phyloP scores from a whole-genome alignment of 2,888 invertebrate genomes.

The Noctua fimbriata region DNA sequence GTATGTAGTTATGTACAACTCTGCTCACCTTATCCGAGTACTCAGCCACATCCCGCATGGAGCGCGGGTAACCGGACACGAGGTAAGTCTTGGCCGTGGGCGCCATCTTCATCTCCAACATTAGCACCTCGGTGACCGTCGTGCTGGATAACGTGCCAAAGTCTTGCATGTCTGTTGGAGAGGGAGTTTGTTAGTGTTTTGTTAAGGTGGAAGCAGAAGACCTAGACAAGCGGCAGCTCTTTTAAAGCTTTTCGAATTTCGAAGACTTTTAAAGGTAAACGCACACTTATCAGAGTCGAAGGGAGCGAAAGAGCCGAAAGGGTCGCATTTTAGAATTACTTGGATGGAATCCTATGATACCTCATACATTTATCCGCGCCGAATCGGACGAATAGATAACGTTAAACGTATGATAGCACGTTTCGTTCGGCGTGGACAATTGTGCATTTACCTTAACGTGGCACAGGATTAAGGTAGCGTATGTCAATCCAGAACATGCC shows the following conservation, averaged over 20 bases:
- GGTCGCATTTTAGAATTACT: not conserved
- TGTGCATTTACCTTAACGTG: not conserved
- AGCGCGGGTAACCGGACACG: conserved; percentile 97
- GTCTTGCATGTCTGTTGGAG: conserved; percentile 94
- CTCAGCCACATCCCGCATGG: conserved; percentile 97
- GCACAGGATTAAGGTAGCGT: not conserved
- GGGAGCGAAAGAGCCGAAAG: not conserved
- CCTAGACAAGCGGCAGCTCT: not conserved
- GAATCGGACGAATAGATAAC: too few relatives aligned
- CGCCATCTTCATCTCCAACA: conserved; percentile 98
- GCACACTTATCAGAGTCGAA: not conserved
- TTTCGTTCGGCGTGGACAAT: too few relatives aligned
- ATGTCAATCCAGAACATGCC: not conserved
- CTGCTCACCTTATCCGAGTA: conserved; percentile 95
- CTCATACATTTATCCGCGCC: too few relatives aligned
- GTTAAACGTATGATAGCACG: too few relatives aligned
- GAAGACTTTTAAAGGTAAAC: not conserved
- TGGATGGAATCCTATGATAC: not conserved
- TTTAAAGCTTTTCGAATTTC: not conserved
- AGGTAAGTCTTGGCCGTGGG: conserved; percentile 96
- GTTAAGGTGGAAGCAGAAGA: not conserved
- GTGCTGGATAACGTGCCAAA: conserved; percentile 96
- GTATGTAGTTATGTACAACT: not conserved
- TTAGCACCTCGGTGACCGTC: conserved; percentile 96
- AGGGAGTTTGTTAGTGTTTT: not conserved